Percentiles rank a stretch among this genome's conserved stretches.
These are phyloP conservation scores for Fregata magnificens DNA, from an alignment of 2,113 vertebrate genomes.

Conservation along the genomic window DNA sequence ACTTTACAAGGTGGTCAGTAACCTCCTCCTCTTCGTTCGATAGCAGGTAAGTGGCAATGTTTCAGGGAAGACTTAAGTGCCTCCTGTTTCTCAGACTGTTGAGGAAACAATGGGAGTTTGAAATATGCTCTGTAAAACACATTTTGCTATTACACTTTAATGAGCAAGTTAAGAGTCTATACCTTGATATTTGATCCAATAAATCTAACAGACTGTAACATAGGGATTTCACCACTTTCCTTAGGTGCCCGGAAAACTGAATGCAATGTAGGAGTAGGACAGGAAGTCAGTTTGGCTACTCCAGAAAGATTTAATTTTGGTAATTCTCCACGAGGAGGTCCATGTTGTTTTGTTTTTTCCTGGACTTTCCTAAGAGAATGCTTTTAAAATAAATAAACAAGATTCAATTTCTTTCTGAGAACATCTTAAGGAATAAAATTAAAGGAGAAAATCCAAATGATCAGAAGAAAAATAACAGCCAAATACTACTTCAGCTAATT, in stretches of 20 bases:
- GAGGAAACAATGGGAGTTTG: slow-evolving; percentile 9
- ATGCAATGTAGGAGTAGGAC: slow-evolving; percentile 57
- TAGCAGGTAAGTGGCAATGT: slow-evolving; percentile 74
- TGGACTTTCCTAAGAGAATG: slow-evolving; percentile 67
- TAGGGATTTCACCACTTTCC: slow-evolving; percentile 49
- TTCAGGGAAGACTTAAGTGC: slow-evolving; percentile 59
- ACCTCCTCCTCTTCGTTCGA: slow-evolving; percentile 68
- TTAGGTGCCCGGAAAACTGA: slow-evolving; percentile 6
- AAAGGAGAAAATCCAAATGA: not conserved
- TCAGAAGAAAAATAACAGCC: not conserved
- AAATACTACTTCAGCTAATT: not conserved
- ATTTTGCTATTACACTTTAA: not conserved
- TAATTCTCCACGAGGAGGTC: slow-evolving; percentile 62
- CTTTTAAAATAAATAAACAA: slow-evolving; percentile 50
- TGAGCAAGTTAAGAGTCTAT: not conserved
- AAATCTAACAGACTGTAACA: slow-evolving; percentile 72
- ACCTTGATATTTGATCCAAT: slow-evolving; percentile 75
- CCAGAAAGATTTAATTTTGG: slow-evolving; percentile 72
- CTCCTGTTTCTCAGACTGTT: slow-evolving; percentile 78
- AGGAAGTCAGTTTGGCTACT: slow-evolving; percentile 51
- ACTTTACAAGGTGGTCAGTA: slow-evolving; percentile 51
- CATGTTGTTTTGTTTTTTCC: slow-evolving; percentile 36
- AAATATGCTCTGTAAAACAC: not conserved
- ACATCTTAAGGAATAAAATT: not conserved
- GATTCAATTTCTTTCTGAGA: not conserved